Evolutionary conservation across 2,113 vertebrate genomes (phyloP).

Genomic region (Martes martes): DNA sequence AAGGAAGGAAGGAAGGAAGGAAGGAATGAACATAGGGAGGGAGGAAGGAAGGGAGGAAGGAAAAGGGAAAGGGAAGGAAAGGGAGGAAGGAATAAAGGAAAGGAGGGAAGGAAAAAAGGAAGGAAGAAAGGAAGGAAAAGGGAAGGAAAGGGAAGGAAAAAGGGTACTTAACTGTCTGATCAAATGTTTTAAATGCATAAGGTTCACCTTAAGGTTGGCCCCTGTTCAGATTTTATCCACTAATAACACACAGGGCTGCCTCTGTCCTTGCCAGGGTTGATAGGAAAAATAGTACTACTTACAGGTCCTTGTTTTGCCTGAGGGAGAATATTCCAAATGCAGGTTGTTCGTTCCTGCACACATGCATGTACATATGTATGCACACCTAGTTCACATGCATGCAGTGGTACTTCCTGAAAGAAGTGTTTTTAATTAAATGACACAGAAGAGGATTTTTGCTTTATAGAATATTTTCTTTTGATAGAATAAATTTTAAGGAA

Average conservation of each 20-base stretch:
- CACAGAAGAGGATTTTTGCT: neutral
- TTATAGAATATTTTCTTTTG: neutral
- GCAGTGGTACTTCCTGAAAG: neutral
- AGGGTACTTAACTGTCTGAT: conserved; percentile 87
- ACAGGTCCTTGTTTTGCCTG: conserved; percentile 81
- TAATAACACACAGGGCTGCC: conserved; percentile 87
- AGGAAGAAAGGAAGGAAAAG: no score
- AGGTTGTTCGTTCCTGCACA: neutral
- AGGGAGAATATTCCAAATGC: conserved; percentile 76
- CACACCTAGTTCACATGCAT: neutral
- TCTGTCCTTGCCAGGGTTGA: conserved; percentile 82
- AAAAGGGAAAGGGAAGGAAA: neutral
- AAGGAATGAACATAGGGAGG: fast-evolving
- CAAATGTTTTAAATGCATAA: conserved; percentile 91
- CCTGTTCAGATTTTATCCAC: conserved; percentile 89
- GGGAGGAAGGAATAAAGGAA: no score
- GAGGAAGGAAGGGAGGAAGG: neutral
- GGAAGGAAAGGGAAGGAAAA: conserved; percentile 34
- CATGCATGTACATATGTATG: neutral
- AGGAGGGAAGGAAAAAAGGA: no score
- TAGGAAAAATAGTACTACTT: conserved; percentile 83
- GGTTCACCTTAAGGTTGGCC: conserved; percentile 89
- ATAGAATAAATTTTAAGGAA: neutral
- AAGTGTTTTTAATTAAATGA: neutral
- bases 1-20: neutral